Percentiles rank a stretch among this genome's conserved stretches.
phyloP scores from a whole-genome alignment of 2,888 invertebrate genomes.

The Anthrax anthrax region DNA sequence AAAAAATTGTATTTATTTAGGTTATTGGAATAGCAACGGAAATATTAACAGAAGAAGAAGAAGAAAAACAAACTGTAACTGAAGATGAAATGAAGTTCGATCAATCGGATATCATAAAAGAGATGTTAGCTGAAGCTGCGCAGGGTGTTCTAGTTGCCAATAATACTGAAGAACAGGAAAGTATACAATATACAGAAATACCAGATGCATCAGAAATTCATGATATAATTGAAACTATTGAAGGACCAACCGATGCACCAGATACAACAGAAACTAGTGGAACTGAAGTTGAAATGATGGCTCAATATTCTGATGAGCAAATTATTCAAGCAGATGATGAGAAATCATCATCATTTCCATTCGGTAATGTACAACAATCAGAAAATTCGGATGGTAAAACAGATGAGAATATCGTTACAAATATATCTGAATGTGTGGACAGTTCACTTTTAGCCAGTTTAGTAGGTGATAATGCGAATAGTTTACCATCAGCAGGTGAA shows the following conservation, averaged over 20 bases:
- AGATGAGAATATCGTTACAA: constrained; percentile 15
- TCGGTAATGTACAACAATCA: constrained; percentile 25
- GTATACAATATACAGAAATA: neutral
- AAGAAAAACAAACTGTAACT: constrained; percentile 4
- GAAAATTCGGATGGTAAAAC: constrained; percentile 31
- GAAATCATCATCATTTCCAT: constrained; percentile 34
- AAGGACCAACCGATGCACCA: neutral
- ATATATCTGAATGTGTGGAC: constrained; percentile 24
- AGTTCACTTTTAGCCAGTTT: constrained; percentile 31
- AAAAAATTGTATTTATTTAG: neutral
- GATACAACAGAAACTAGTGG: neutral
- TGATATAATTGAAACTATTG: neutral
- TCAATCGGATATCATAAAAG: constrained; percentile 21
- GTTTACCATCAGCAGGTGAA: constrained; percentile 31
- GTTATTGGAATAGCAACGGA: neutral
- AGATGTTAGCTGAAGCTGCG: constrained; percentile 23
- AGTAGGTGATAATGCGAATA: constrained; percentile 34
- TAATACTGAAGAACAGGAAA: neutral
- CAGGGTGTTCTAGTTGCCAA: constrained; percentile 19
- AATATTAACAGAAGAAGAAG: neutral
- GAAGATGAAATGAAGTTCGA: constrained; percentile 11
- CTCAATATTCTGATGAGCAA: neutral
- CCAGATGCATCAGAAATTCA: neutral
- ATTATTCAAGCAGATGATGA: constrained; percentile 20
- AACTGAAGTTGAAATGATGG: neutral